Percentiles rank a stretch among this genome's conserved stretches.
phyloP scores from a whole-genome alignment of 1,140 invertebrate species.

The Samia ricini region DNA sequence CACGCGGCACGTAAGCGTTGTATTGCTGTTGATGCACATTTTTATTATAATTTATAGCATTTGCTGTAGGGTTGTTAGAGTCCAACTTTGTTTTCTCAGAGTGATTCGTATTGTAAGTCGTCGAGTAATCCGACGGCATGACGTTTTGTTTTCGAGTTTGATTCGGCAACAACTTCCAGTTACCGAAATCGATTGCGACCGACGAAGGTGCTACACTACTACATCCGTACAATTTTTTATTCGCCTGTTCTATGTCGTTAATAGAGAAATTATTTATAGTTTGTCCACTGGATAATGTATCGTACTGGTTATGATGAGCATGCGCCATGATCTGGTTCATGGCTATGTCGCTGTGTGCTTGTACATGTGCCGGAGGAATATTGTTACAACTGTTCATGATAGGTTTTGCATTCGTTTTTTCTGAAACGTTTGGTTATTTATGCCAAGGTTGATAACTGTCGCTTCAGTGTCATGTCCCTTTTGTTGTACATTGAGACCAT shows the following conservation, averaged over 20 bases:
- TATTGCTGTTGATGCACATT: slow-evolving; percentile 53
- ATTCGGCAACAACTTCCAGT: slow-evolving; percentile 61
- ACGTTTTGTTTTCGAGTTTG: slow-evolving; percentile 55
- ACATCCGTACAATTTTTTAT: slow-evolving; percentile 62
- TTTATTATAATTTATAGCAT: slow-evolving; percentile 59
- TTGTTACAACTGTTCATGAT: slow-evolving; percentile 33
- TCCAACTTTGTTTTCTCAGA: slow-evolving; percentile 49
- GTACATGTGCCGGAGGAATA: slow-evolving; percentile 56
- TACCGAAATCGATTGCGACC: slow-evolving; percentile 59
- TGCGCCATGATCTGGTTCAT: slow-evolving; percentile 53
- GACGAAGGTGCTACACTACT: slow-evolving; percentile 35
- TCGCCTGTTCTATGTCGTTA: slow-evolving; percentile 63
- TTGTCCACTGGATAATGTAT: slow-evolving; percentile 38
- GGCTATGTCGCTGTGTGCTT: slow-evolving; percentile 44
- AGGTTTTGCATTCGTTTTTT: slow-evolving; percentile 43
- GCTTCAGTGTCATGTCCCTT: slow-evolving; percentile 60
- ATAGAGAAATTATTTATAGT: slow-evolving; percentile 54
- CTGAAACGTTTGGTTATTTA: slow-evolving; percentile 43
- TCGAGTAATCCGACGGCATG: slow-evolving; percentile 57
- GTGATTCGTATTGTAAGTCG: slow-evolving; percentile 41
- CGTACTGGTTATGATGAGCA: slow-evolving; percentile 59
- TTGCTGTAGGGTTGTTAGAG: slow-evolving; percentile 29
- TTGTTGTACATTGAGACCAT: slow-evolving; percentile 33
- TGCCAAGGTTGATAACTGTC: slow-evolving; percentile 61
- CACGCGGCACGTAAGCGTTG: slow-evolving; percentile 47